Conservation (phyloP, 2,888 invertebrate genomes). For the Drosophila prolongata region DNA sequence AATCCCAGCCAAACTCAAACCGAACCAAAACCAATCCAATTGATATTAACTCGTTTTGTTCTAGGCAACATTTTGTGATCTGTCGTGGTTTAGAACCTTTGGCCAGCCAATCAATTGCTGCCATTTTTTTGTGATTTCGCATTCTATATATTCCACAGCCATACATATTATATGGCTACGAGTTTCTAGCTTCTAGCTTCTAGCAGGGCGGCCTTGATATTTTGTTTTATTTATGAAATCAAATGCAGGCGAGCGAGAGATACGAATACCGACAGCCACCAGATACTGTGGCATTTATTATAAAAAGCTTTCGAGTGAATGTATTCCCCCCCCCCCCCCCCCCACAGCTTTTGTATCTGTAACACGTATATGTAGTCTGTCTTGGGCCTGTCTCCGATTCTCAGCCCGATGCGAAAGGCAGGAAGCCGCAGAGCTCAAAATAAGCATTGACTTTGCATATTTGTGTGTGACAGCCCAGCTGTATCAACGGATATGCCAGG, state of each 20-base stretch:
- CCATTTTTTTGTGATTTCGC: slow-evolving; percentile 48
- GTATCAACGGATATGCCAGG: slow-evolving; percentile 29
- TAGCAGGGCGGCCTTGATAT: slow-evolving; percentile 75
- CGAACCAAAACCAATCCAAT: slow-evolving; percentile 35
- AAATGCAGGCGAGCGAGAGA: slow-evolving; percentile 57
- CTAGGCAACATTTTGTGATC: slow-evolving; percentile 67
- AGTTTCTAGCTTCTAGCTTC: slow-evolving; percentile 67
- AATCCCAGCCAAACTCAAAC: slow-evolving; percentile 13
- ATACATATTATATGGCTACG: slow-evolving; percentile 59
- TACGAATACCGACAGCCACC: slow-evolving; percentile 51
- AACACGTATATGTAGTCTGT: slow-evolving; percentile 43
- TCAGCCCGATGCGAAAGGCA: slow-evolving; percentile 39
- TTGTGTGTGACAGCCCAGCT: slow-evolving; percentile 37
- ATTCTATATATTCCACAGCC: slow-evolving; percentile 47
- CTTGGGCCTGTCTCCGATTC: slow-evolving; percentile 21
- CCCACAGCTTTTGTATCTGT: slow-evolving; percentile 47
- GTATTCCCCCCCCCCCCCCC: slow-evolving; percentile 49
- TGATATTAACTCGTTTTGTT: slow-evolving; percentile 69
- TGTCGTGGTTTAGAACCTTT: slow-evolving; percentile 61
- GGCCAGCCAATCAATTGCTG: slow-evolving; percentile 75
- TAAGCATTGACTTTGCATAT: slow-evolving; percentile 51
- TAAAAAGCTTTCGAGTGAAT: slow-evolving; percentile 70
- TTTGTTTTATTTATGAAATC: slow-evolving; percentile 80
- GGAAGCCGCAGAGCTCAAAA: slow-evolving; percentile 61
- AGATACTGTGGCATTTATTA: slow-evolving; percentile 77